Evolutionary conservation across 2,113 vertebrate genomes (phyloP).

Genomic region (Capricornis sumatraensis): DNA sequence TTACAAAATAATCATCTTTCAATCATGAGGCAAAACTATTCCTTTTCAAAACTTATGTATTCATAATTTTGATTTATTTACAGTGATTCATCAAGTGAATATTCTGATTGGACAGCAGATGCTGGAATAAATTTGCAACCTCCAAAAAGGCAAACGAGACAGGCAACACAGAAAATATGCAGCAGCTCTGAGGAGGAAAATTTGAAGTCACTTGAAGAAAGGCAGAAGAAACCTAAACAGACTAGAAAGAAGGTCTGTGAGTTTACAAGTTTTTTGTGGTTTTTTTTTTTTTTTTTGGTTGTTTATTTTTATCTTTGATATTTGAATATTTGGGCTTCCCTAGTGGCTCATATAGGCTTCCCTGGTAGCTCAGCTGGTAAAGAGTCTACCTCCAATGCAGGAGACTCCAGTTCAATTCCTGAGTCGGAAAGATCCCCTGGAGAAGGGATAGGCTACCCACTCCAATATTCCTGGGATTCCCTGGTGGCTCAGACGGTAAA

Average conservation of each 20-base stretch:
- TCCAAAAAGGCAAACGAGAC: constrained; percentile 91
- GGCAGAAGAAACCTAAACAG: constrained; percentile 89
- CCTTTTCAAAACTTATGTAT: background rate
- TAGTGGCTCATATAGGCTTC: background rate
- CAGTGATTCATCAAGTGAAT: constrained; percentile 97
- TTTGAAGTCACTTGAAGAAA: constrained; percentile 81
- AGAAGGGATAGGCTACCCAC: background rate
- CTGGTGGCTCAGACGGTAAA: background rate
- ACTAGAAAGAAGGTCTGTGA: constrained; percentile 88
- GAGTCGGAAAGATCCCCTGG: background rate
- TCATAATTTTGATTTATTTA: constrained; percentile 44
- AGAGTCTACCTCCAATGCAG: background rate
- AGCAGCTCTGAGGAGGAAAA: constrained; percentile 97
- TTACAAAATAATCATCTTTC: background rate
- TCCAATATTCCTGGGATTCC: background rate
- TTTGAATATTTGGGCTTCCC: background rate
- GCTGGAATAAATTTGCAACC: constrained; percentile 98
- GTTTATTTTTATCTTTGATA: background rate
- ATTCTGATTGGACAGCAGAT: constrained; percentile 98
- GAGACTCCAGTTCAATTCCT: background rate
- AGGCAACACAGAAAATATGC: constrained; percentile 84
- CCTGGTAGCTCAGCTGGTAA: background rate
- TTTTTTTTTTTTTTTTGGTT: background rate
- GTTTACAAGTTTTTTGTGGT: background rate
- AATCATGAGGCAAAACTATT: background rate